Base-by-base conservation (phyloP, 2,888 invertebrate genomes). In the Monopis laevigella region DNA sequence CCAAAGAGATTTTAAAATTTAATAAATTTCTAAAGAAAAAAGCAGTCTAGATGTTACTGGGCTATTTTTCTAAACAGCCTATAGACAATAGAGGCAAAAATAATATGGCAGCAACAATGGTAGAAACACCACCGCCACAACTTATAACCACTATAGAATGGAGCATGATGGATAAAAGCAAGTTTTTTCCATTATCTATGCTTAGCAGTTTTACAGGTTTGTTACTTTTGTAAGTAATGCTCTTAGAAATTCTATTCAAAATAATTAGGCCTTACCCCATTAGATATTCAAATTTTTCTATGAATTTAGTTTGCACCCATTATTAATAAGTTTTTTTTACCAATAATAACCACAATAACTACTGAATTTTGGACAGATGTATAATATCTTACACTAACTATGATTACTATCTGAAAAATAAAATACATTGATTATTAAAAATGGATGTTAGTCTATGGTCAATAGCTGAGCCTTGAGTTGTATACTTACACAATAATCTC, bases 161-260 rank as follows among this genome's bases (percentile, higher is more conserved):
- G 93, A 88, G 96, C 51, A 98, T 98, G 98, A 93, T 98, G 95
- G 93, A 98, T 68, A 96, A 95, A 59, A 84, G 84, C 35, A 96
- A 95, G 62, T 98, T 97, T 65, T 93, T 93, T 60, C 96, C 97
- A 0, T 73, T 98, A 43, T 95, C 95, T 43, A 90, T 96, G 80
- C 72, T 94, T 10, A 96, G 96, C 59, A 92, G 93, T 35, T 90
- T 95, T 52, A 84, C 88, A 48, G 87, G 92, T 60, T 74, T 88
- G 48, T 82, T 10, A 82, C 45, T 66, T 64, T 46, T 34, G 5
- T 21, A 21, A 21, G n/a, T n/a, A n/a, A n/a, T n/a, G n/a, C n/a
- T n/a, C n/a, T n/a, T 24, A 6, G 24, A 10, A 24, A 7, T 10
- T 6, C 6, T 10, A 24, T 10, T 10, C 7, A 24, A 24, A 24